Base-by-base conservation (phyloP, 2,113 vertebrate species). In the Carlito syrichta region DNA sequence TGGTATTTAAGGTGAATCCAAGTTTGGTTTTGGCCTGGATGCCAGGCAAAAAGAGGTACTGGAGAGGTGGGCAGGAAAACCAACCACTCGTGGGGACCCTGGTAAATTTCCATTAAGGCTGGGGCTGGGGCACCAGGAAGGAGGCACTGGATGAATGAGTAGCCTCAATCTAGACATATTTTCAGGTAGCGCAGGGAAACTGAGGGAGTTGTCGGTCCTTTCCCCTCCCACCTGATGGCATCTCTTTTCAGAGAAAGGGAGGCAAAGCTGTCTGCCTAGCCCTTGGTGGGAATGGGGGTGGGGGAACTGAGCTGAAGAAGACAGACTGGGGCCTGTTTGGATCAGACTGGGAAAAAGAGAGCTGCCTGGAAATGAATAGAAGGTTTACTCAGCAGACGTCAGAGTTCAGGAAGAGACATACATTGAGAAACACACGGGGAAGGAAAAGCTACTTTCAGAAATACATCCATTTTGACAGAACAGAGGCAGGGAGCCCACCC, bases 391-490 rank as follows among this genome's bases (percentile, higher is more conserved):
- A 94, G 88, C 48, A 45, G 50, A 94, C 6, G 38, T 92, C 7
- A 20, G 63, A 82, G 11, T 62, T 95, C 73, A 76, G 74, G 43
- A 89, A 89, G 52, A 93, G 25, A 90, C 25, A 78, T 43, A 87
- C 52, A 74, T 32, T 95, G 84, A 69, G 9, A 40, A 52, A 77
- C 77, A 50, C 23, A 43, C 2, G 23, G 17, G 17, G 20, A 45
- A 93, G 50, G 86, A 81, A 97, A 89, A 58, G 32, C 66, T 93
- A 78, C 89, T 96, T 95, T 89, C 82, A 91, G 52, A 95, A 60
- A 83, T 68, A 0, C 58, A 22, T 62, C 71, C 16, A 1, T 94
- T 94, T 96, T 89, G 54, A 48, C 43, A 68, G 22, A 60, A 76
- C 13, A 91, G 87, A 88, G 38, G 19, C 78, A n/a, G 68, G 30